These are phyloP conservation scores for Nephrotoma guestfalica DNA, from an alignment of 2,888 invertebrate species.

Conservation along the genomic window DNA sequence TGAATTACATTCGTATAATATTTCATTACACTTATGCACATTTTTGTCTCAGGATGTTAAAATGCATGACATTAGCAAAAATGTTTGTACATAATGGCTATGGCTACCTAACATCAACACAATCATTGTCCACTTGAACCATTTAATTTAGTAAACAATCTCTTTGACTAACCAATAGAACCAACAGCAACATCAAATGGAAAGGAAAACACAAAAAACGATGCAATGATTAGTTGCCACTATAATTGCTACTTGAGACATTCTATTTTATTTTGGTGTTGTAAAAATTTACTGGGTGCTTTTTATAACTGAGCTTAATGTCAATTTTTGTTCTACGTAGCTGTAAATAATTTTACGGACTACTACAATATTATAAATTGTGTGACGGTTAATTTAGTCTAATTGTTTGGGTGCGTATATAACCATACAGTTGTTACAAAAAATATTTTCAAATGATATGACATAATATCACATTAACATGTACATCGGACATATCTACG, in stretches of 20 bases:
- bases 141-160: background rate
- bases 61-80: background rate
- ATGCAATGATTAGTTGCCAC: background rate
- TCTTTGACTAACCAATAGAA: background rate
- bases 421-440: background rate
- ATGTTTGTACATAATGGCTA: background rate
- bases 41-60: background rate
- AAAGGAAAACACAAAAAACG: background rate
- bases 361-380: background rate
- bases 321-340: background rate
- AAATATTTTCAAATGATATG: background rate
- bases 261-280: background rate
- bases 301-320: background rate
- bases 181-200: background rate
- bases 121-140: background rate
- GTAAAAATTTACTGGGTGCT: background rate
- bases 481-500: background rate
- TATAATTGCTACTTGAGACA: background rate
- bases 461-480: background rate
- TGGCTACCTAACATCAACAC: background rate
- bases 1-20: too few relatives aligned
- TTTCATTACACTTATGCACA: too few relatives aligned
- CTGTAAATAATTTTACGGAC: background rate
- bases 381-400: background rate
- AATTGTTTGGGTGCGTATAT: background rate